Evolutionary conservation across 2,113 vertebrate genomes (phyloP).

Genomic region (Isurus oxyrinchus): DNA sequence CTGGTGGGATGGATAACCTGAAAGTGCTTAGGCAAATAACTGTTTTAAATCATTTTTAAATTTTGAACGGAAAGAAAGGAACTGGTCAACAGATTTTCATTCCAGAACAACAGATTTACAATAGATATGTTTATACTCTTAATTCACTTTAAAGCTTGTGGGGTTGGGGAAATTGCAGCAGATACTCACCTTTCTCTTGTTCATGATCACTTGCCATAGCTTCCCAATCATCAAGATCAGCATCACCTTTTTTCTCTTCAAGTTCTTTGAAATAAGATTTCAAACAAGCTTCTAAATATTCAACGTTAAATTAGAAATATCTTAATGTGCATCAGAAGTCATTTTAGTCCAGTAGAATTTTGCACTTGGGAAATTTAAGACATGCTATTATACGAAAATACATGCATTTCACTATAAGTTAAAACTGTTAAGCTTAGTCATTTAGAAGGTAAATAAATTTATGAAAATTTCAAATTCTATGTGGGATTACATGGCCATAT

Average conservation of each 20-base stretch:
- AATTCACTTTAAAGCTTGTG: not conserved
- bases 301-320: not conserved
- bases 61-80: not conserved
- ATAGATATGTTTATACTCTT: not conserved
- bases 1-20: not conserved
- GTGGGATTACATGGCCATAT: not conserved
- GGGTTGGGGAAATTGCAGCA: not conserved
- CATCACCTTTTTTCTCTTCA: slow-evolving; percentile 60
- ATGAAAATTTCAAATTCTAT: not conserved
- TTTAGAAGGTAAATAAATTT: not conserved
- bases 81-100: not conserved
- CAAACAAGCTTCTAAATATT: not conserved
- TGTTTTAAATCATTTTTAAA: not conserved
- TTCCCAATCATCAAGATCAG: slow-evolving; percentile 88
- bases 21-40: not conserved
- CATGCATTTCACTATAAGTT: not conserved
- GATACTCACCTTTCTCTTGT: slow-evolving; percentile 57
- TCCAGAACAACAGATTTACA: not conserved
- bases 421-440: not conserved
- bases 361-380: not conserved
- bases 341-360: not conserved
- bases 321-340: not conserved
- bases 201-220: slow-evolving; percentile 92
- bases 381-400: not conserved
- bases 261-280: slow-evolving; percentile 38